Conservation (phyloP, 2,888 invertebrate species). For the Leuctra nigra region DNA sequence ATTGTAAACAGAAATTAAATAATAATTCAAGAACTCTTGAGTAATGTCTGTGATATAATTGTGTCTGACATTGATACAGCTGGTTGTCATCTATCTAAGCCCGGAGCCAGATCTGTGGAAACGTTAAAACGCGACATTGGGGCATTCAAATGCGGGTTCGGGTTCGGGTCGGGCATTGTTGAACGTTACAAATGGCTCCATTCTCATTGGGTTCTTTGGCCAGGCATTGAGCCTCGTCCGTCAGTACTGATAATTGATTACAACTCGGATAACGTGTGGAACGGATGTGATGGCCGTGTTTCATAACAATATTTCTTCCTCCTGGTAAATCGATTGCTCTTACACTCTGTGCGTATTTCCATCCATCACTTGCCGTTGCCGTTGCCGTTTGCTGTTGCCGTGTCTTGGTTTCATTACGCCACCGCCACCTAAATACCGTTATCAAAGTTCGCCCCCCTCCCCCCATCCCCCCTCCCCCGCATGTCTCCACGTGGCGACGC, state of each 20-base stretch:
- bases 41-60: slow-evolving; percentile 13
- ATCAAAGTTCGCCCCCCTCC: slow-evolving; percentile 12
- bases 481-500: neutral
- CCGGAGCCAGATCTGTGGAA: no score
- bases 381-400: neutral
- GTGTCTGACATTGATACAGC: slow-evolving; percentile 10
- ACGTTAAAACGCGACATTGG: no score
- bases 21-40: slow-evolving; percentile 15
- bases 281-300: slow-evolving; percentile 2
- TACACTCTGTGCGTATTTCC: slow-evolving; percentile 17
- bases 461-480: neutral
- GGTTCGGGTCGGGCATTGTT: neutral
- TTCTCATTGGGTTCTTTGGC: neutral
- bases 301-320: slow-evolving; percentile 11
- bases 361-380: neutral
- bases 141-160: neutral
- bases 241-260: neutral
- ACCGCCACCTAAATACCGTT: slow-evolving; percentile 15
- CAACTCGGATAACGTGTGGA: neutral
- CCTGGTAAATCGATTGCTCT: slow-evolving; percentile 13
- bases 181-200: neutral
- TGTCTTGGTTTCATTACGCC: slow-evolving; percentile 15
- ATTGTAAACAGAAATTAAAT: slow-evolving; percentile 18
- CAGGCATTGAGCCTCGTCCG: slow-evolving; percentile 1
- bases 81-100: slow-evolving; percentile 6